phyloP scores from a whole-genome alignment of 2,797 vertebrate species.

The Thamnophis elegans region DNA sequence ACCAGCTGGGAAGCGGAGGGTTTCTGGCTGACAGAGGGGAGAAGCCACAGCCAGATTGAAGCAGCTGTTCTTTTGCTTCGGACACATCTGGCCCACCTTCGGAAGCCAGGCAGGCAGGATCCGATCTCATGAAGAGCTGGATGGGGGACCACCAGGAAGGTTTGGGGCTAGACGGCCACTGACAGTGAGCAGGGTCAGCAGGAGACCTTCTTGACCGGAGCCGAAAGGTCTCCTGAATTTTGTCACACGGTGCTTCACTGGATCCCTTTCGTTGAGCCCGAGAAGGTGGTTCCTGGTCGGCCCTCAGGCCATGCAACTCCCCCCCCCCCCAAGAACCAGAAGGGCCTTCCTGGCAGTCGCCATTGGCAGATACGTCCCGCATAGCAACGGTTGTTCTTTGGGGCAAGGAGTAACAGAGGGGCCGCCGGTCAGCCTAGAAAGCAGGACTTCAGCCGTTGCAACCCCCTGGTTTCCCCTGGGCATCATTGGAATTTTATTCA shows the following conservation, averaged over 20 bases:
- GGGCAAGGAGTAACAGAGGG: not conserved
- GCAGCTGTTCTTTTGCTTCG: not conserved
- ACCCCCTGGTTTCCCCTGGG: not conserved
- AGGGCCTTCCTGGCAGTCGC: not conserved
- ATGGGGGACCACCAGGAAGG: not conserved
- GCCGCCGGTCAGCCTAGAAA: not conserved
- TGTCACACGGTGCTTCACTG: accelerated
- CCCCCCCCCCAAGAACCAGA: accelerated
- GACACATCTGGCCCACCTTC: not conserved
- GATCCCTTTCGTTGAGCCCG: not conserved
- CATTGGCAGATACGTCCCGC: not conserved
- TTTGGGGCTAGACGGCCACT: not conserved
- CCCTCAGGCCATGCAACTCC: not conserved
- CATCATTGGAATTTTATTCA: not conserved
- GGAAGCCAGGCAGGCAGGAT: not conserved
- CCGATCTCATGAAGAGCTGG: not conserved
- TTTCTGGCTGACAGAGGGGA: not conserved
- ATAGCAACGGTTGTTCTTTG: not conserved
- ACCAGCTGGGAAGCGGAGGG: not conserved
- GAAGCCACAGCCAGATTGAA: not conserved
- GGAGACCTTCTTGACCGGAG: not conserved
- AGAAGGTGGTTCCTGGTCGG: not conserved
- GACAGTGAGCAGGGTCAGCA: not conserved
- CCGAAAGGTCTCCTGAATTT: not conserved
- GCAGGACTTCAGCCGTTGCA: not conserved